Evolutionary conservation across 2,888 invertebrate genomes (phyloP), one percentile per base, ranked within the genome.

Genomic region (Plusia festucae): DNA sequence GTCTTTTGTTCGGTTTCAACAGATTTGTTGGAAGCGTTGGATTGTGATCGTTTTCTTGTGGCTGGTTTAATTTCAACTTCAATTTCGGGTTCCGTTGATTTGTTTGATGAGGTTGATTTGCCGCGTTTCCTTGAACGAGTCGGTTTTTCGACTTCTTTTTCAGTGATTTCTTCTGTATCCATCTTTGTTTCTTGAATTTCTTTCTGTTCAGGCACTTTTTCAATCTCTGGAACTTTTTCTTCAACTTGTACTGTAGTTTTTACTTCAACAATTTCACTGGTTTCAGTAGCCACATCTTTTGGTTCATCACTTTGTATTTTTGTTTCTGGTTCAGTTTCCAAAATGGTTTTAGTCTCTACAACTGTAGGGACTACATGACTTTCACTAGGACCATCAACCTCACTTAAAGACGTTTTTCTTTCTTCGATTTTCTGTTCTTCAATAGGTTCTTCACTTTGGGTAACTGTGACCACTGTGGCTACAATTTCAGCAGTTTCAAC

Each of bases 31-130:
- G 91, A 90, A 16, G 89, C 81, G 13, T 78, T 87, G 0, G 93
- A 92, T 63, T 90, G 89, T 0, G 89, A 81, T 20, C 92, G 89
- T 68, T 90, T 92, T 59, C 93, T 84, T n/a, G 88, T 86, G 5
- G 73, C 73, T 8, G 93, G 91, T 77, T 82, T 88, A 0, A 76
- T 76, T 76, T 88, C 82, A 5, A 67, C 61, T 44, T 57, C 53
- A 8, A 65, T 55, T 44, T 64, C 64, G 0, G 67, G 22, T 66
- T 81, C 77, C 24, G 71, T 58, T 2, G 85, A 79, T 77, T 81
- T 85, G 40, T 82, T 84, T 0, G 89, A 86, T 2, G 88, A 80
- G 9, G 82, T 84, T 1, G 89, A 89, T 68, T 82, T 82, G 0
- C 75, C 71, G 5, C 85, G 83, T 75, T 85, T 86, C n/a, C 82